phyloP scores from a whole-genome alignment of 1,140 invertebrate species.

The Drosophila watanabei region DNA sequence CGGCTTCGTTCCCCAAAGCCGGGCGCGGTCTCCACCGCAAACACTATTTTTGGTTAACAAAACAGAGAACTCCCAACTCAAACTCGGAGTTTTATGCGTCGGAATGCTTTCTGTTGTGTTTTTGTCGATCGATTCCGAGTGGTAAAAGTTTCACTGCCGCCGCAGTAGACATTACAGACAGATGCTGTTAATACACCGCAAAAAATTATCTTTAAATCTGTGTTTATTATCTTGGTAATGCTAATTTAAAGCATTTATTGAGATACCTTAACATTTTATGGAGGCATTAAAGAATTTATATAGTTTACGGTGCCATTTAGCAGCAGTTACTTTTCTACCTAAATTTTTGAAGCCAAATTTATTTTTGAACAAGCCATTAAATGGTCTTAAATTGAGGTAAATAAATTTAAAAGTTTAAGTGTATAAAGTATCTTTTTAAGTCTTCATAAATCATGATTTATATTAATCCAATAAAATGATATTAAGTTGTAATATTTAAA shows the following conservation, averaged over 20 bases:
- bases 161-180: slow-evolving; percentile 17
- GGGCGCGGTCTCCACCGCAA: slow-evolving; percentile 47
- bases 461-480: no score
- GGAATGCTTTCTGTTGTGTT: slow-evolving; percentile 34
- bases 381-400: no score
- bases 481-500: no score
- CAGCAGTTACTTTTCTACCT: background rate
- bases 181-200: slow-evolving; percentile 13
- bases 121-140: slow-evolving; percentile 40
- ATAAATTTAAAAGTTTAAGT: no score
- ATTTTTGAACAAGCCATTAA: no score
- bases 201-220: background rate
- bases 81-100: slow-evolving; percentile 32
- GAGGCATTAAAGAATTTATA: background rate
- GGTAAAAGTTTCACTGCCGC: slow-evolving; percentile 39
- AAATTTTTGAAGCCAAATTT: no score
- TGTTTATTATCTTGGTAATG: background rate
- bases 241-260: background rate
- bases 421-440: no score
- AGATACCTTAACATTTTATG: background rate
- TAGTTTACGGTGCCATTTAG: background rate
- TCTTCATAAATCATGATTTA: no score
- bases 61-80: slow-evolving; percentile 24
- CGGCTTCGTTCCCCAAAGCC: background rate
- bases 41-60: slow-evolving; percentile 54